Base-by-base conservation (phyloP, 2,888 invertebrate genomes). In the Stenodera caucasica region DNA sequence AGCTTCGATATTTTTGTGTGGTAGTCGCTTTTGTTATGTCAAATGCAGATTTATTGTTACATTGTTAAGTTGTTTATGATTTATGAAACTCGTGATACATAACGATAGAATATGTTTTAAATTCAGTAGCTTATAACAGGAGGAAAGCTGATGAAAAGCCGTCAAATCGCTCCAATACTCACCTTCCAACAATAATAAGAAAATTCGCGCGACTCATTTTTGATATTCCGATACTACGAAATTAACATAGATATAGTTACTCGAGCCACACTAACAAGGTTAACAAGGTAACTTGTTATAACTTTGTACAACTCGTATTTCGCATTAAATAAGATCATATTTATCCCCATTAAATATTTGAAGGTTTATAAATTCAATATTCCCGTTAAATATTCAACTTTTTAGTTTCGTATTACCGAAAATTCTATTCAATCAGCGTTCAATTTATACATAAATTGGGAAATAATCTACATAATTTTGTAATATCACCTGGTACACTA, bases 41-140 rank as follows among this genome's bases (percentile, higher is more conserved):
- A 64, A 60, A 59, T 60, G 56, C 55, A 58, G 63, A 63, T 60
- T 63, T 63, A 63, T 63, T 63, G 60, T 63, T 63, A 63, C 57
- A 57, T 57, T 50, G 60, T 55, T 21, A 63, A 63, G 60, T 63
- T 63, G 63, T 63, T 63, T 63, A 57, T 63, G 63, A 63, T 63
- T 63, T 63, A 63, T 60, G 63, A 54, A 57, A 35, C 26, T n/a
- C 15, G 55, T 63, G 59, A 63, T 62, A 52, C 56, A 32, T 53
- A 30, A 15, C 40, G 15, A 40, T 55, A 40, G 37, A 40, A 61
- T 54, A 61, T 54, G 60, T 58, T 57, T 63, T 60, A 59, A 60
- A 45, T 12, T 11, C 37, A 33, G n/a, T 26, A 49, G 54, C 56
- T 49, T 45, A 49, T 57, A 53, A 58, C 53, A 35, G n/a, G 5